Conservation (phyloP, 2,888 invertebrate genomes). For the Blera fallax region DNA sequence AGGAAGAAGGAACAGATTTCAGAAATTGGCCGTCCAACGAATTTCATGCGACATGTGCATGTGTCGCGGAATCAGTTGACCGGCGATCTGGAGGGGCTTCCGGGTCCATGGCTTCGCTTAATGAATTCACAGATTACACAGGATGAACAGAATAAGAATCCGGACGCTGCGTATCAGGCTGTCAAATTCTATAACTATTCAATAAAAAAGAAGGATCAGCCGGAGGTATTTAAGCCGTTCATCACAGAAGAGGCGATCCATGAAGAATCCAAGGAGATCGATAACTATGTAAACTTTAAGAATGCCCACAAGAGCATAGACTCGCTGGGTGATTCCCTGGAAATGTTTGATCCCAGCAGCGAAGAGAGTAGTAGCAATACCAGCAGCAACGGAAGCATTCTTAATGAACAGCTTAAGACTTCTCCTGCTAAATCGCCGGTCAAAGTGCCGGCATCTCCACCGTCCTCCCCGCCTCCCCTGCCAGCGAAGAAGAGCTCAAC, state of each 20-base stretch:
- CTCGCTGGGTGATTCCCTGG: conserved; percentile 83
- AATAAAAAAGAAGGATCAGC: conserved; percentile 89
- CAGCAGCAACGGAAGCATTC: conserved; percentile 74
- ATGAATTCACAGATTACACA: conserved; percentile 92
- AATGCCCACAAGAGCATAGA: conserved; percentile 87
- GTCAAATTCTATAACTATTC: conserved; percentile 95
- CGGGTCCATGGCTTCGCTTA: conserved; percentile 90
- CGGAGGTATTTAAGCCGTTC: conserved; percentile 89
- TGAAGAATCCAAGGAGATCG: conserved; percentile 92
- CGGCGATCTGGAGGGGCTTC: conserved; percentile 93
- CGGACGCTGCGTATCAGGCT: conserved; percentile 94
- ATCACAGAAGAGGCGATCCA: conserved; percentile 91
- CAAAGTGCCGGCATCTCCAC: conserved; percentile 26
- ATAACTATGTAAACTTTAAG: conserved; percentile 88
- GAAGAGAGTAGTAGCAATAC: conserved; percentile 78
- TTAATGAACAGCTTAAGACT: conserved; percentile 58
- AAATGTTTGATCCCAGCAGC: conserved; percentile 82
- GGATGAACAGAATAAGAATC: conserved; percentile 94
- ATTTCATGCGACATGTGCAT: conserved; percentile 93
- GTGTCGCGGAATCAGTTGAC: conserved; percentile 92
- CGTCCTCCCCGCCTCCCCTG: conserved; percentile 79
- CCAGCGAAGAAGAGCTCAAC: conserved; percentile 81
- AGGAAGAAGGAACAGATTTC: conserved; percentile 81
- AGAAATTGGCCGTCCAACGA: conserved; percentile 90
- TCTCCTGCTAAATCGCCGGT: conserved; percentile 51